These are phyloP conservation scores for Hydrozoanthus tunicans DNA, from an alignment of 64 coral and sea anemone species.

Conservation along the genomic window DNA sequence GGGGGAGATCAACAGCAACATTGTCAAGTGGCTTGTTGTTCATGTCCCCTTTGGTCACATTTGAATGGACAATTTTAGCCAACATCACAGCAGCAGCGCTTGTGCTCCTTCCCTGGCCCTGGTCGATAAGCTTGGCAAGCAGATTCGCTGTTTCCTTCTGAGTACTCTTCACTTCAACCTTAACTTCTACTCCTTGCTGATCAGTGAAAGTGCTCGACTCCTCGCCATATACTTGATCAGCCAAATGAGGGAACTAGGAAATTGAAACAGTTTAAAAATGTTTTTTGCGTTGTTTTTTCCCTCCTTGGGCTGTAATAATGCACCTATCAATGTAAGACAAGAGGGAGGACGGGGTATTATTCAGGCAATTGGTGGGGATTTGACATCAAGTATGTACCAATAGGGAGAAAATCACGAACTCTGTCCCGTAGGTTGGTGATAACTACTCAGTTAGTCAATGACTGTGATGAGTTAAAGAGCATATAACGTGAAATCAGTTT, in stretches of 20 bases:
- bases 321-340: too few species aligned
- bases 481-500: too few species aligned
- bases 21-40: not conserved
- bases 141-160: constrained; percentile 31
- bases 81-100: constrained; percentile 6
- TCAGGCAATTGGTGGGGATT: too few species aligned
- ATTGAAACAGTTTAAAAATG: not conserved
- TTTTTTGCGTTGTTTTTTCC: too few species aligned
- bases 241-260: constrained; percentile 65
- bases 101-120: not conserved
- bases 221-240: constrained; percentile 67
- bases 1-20: constrained; percentile 34
- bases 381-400: too few species aligned
- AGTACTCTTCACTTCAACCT: constrained; percentile 49
- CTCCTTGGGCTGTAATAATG: too few species aligned
- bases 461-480: too few species aligned
- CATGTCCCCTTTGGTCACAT: constrained; percentile 3
- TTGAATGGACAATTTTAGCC: constrained; percentile 69
- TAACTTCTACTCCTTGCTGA: constrained; percentile 60
- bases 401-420: too few species aligned
- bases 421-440: too few species aligned
- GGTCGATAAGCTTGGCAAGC: constrained; percentile 47
- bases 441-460: too few species aligned
- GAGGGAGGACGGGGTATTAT: too few species aligned
- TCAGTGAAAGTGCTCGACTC: constrained; percentile 81